These are phyloP conservation scores for Electrona antarctica DNA, from an alignment of 2,113 vertebrate species.

Conservation along the genomic window DNA sequence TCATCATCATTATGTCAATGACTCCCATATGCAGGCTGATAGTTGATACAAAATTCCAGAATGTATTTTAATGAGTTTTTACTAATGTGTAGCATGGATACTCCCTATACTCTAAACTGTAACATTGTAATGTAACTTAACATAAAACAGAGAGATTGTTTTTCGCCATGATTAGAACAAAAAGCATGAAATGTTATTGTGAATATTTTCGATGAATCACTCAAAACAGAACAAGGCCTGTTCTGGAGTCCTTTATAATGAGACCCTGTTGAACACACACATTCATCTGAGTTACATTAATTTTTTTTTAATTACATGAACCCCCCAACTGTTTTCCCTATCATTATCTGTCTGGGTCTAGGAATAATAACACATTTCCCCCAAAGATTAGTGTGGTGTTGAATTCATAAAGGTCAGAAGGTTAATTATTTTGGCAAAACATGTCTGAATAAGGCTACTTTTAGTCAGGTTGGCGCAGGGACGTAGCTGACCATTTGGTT, in stretches of 20 bases:
- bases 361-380: slow-evolving; percentile 26
- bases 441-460: background rate
- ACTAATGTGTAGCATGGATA: slow-evolving; percentile 17
- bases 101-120: background rate
- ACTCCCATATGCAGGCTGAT: slow-evolving; percentile 57
- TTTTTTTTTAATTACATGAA: slow-evolving; percentile 6
- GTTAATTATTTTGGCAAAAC: slow-evolving; percentile 58
- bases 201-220: no score
- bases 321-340: background rate
- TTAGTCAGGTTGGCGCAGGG: no score
- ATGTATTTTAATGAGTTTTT: slow-evolving; percentile 29
- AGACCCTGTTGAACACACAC: background rate
- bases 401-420: slow-evolving; percentile 47
- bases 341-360: slow-evolving; percentile 25
- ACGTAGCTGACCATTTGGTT: no score
- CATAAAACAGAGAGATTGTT: no score
- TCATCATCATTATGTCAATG: slow-evolving; percentile 48
- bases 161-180: background rate
- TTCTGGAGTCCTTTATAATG: background rate
- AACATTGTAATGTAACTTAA: background rate
- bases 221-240: background rate
- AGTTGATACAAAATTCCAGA: slow-evolving; percentile 27
- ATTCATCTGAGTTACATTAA: slow-evolving; percentile 21
- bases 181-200: background rate
- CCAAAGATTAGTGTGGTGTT: slow-evolving; percentile 50